A percentile compares a stretch with the other conserved stretches of the same genome.
Conservation (phyloP, 2,797 vertebrate genomes). For the Varecia variegata region DNA sequence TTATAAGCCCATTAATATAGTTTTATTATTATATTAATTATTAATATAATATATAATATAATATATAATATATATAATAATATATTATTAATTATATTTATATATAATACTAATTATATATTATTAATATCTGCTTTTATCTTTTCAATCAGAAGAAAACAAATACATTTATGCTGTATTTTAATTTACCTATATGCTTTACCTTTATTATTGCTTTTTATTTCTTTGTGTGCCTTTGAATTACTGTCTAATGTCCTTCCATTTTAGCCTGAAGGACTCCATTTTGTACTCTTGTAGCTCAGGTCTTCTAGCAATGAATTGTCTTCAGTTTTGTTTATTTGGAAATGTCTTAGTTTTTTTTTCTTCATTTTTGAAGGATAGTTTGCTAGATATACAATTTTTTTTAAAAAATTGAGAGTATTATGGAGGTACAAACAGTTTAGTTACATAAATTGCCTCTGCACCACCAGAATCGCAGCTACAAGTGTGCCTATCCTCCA, state of each 20-base stretch:
- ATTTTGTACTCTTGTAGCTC: too few species aligned
- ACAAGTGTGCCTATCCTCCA: too few species aligned
- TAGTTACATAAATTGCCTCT: too few species aligned
- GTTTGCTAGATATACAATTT: background rate
- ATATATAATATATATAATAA: too few species aligned
- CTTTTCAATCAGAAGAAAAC: background rate
- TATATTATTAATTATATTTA: too few species aligned
- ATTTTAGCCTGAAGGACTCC: background rate
- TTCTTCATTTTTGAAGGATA: background rate
- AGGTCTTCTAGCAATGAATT: background rate
- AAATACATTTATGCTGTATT: background rate
- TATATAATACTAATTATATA: too few species aligned
- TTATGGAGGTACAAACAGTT: too few species aligned
- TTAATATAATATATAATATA: too few species aligned
- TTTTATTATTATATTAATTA: too few species aligned
- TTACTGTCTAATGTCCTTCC: background rate
- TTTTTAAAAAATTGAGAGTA: too few species aligned
- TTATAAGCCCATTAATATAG: background rate
- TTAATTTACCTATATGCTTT: background rate
- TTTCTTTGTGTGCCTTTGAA: background rate
- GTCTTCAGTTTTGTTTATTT: too few species aligned
- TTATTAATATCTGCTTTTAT: background rate
- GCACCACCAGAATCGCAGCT: too few species aligned
- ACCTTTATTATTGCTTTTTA: background rate
- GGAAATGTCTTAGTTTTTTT: background rate